Conservation (phyloP, 1,140 invertebrate species). For the Probaryconus sp. region DNA sequence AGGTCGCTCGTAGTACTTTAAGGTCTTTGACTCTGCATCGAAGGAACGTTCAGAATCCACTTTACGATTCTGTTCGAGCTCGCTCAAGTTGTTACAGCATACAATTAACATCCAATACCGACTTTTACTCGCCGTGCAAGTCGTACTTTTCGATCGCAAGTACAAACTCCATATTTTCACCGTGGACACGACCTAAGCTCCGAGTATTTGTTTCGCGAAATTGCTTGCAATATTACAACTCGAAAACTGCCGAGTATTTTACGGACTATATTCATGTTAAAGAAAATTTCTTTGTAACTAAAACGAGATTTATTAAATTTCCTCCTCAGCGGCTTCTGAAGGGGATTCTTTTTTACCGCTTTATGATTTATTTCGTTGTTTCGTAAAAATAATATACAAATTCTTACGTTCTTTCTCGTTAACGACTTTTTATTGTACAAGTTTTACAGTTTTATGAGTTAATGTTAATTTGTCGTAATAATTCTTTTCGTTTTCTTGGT, state of each 20-base stretch:
- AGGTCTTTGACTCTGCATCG: conserved; percentile 30
- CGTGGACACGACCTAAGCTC: neutral
- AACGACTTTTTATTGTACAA: no score
- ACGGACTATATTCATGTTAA: conserved; percentile 8
- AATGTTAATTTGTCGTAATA: no score
- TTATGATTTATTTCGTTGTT: no score
- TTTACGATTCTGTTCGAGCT: conserved; percentile 43
- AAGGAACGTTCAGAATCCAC: conserved; percentile 30
- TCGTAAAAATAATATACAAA: no score
- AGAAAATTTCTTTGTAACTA: neutral
- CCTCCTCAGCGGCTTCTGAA: neutral
- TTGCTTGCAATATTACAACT: conserved; percentile 17
- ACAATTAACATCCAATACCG: conserved; percentile 48
- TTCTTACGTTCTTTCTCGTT: no score
- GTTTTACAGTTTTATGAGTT: no score
- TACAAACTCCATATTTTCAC: conserved; percentile 14
- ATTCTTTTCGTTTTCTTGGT: no score
- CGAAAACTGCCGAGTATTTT: neutral
- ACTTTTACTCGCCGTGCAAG: conserved; percentile 26
- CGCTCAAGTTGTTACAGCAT: conserved; percentile 43
- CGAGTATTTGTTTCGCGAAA: conserved; percentile 24
- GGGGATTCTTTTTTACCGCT: no score
- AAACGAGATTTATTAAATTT: neutral
- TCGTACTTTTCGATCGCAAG: conserved; percentile 8
- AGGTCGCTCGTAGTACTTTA: conserved; percentile 19